These are phyloP conservation scores for Palloptera scutellata DNA, from an alignment of 2,888 invertebrate genomes.

Conservation along the genomic window DNA sequence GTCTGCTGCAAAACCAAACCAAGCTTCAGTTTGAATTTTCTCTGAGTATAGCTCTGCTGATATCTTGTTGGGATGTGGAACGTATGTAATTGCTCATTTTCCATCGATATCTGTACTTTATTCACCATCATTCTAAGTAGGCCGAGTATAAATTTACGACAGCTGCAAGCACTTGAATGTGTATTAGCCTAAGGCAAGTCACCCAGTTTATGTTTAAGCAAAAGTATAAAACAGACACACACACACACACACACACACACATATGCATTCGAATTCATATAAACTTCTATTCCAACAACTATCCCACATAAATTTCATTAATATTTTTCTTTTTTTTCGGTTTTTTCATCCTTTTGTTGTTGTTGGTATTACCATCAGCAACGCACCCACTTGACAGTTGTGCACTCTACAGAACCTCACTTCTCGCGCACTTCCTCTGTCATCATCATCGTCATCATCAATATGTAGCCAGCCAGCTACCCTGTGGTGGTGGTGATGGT, in stretches of 20 bases:
- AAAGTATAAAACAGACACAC: neutral
- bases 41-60: too few relatives aligned
- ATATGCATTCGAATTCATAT: neutral
- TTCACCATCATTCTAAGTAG: too few relatives aligned
- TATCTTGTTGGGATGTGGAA: too few relatives aligned
- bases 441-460: neutral
- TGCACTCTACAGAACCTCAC: conserved; percentile 23
- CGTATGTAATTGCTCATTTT: too few relatives aligned
- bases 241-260: neutral
- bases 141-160: too few relatives aligned
- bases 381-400: conserved; percentile 2
- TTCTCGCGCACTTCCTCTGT: conserved; percentile 9
- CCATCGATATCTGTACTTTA: too few relatives aligned
- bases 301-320: conserved; percentile 30
- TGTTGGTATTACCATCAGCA: conserved; percentile 19
- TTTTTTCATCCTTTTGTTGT: conserved; percentile 16
- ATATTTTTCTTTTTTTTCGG: conserved; percentile 23
- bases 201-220: neutral
- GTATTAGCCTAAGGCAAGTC: too few relatives aligned
- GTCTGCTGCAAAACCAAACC: too few relatives aligned
- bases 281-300: conserved; percentile 12
- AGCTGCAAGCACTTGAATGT: too few relatives aligned
- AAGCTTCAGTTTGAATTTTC: too few relatives aligned
- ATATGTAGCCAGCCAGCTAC: neutral
- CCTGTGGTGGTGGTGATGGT: too few relatives aligned